Conservation (phyloP, 2,113 vertebrate genomes). For the Sigmodon hispidus region DNA sequence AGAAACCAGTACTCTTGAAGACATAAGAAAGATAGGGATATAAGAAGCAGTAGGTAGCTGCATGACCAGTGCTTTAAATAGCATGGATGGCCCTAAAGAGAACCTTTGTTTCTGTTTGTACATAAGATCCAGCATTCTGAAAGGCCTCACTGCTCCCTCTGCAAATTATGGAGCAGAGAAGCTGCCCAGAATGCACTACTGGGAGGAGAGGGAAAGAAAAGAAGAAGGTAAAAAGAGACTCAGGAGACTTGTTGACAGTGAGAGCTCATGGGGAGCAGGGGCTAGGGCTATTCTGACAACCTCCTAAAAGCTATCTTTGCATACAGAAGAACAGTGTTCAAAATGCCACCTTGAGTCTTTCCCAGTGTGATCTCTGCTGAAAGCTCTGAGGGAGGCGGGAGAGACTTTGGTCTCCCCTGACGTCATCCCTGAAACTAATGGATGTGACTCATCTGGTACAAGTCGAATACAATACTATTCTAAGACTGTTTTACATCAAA, state of each 20-base stretch:
- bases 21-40: background rate
- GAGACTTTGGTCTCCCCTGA: slow-evolving; percentile 54
- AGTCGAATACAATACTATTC: slow-evolving; percentile 34
- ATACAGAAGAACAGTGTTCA: background rate
- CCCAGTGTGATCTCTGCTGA: background rate
- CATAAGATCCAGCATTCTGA: background rate
- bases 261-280: background rate
- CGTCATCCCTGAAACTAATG: slow-evolving; percentile 56
- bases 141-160: slow-evolving; percentile 41
- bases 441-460: slow-evolving; percentile 57
- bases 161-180: slow-evolving; percentile 2
- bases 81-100: slow-evolving; percentile 19
- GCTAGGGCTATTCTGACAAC: background rate
- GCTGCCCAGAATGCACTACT: slow-evolving; percentile 6
- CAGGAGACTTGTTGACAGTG: background rate
- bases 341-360: background rate
- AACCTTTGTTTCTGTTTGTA: background rate
- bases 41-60: slow-evolving; percentile 17
- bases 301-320: background rate
- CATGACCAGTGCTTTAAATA: slow-evolving; percentile 4
- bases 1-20: background rate
- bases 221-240: background rate
- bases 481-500: slow-evolving; percentile 50
- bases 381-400: slow-evolving; percentile 28
- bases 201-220: background rate